phyloP scores from a whole-genome alignment of 2,888 invertebrate genomes.

The Epinotia demarniana region DNA sequence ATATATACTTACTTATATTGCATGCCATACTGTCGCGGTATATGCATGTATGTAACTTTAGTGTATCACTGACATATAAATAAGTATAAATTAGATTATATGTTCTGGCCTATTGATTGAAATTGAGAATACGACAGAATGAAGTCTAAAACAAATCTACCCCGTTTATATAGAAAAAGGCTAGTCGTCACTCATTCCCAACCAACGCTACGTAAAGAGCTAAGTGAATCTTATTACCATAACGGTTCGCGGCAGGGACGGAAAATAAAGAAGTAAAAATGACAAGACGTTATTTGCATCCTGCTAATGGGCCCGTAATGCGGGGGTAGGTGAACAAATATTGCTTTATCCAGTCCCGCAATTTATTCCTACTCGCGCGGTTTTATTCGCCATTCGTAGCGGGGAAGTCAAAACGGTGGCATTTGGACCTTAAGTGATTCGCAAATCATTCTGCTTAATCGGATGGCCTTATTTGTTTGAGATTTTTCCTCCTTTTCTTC shows the following conservation, averaged over 20 bases:
- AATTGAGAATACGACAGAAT: background rate
- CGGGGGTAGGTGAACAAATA: slow-evolving; percentile 84
- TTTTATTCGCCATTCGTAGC: slow-evolving; percentile 77
- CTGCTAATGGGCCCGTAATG: slow-evolving; percentile 83
- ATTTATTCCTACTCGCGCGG: slow-evolving; percentile 83
- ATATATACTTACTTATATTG: too few relatives aligned
- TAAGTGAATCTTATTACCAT: slow-evolving; percentile 60
- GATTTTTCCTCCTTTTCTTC: slow-evolving; percentile 56
- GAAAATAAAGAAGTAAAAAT: slow-evolving; percentile 83
- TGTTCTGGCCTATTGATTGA: too few relatives aligned
- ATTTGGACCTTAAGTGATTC: slow-evolving; percentile 81
- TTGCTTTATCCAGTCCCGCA: slow-evolving; percentile 83
- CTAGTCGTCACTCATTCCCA: slow-evolving; percentile 45
- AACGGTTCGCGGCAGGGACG: slow-evolving; percentile 61
- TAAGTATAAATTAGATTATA: too few relatives aligned
- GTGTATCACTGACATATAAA: too few relatives aligned
- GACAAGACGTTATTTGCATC: slow-evolving; percentile 85
- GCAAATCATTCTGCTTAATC: slow-evolving; percentile 82
- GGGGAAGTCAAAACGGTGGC: slow-evolving; percentile 75
- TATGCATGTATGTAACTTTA: too few relatives aligned
- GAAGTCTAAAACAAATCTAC: slow-evolving; percentile 5
- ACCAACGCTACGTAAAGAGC: slow-evolving; percentile 49
- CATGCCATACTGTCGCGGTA: too few relatives aligned
- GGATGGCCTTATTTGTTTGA: slow-evolving; percentile 76
- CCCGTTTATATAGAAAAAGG: slow-evolving; percentile 12